Evolutionary conservation across 2,113 vertebrate genomes (phyloP).

Genomic region (Phalacrocorax pelagicus): DNA sequence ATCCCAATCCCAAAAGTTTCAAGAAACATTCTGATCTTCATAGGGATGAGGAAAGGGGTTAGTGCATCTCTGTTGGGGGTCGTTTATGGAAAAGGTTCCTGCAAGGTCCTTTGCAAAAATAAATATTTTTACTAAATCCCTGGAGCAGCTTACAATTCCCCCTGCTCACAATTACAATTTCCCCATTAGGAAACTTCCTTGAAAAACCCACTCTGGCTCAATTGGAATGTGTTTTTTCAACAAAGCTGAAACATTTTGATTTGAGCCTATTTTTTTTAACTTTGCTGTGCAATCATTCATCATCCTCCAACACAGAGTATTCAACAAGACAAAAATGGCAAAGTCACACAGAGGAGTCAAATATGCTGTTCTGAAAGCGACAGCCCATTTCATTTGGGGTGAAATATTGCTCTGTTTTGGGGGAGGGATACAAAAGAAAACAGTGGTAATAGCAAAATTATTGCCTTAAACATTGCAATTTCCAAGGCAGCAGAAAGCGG

Average conservation of each 20-base stretch:
- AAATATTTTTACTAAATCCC: slow-evolving; percentile 68
- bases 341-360: slow-evolving; percentile 16
- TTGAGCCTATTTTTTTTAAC: slow-evolving; percentile 12
- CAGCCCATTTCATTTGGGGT: not conserved
- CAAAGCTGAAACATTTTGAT: slow-evolving; percentile 59
- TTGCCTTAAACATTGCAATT: not conserved
- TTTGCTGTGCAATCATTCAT: slow-evolving; percentile 38
- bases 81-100: slow-evolving; percentile 34
- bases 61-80: slow-evolving; percentile 45
- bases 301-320: not conserved
- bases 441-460: not conserved
- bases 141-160: slow-evolving; percentile 49
- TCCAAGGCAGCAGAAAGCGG: not conserved
- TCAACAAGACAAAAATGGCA: slow-evolving; percentile 23
- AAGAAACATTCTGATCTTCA: not conserved
- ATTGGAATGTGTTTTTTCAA: slow-evolving; percentile 61
- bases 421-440: slow-evolving; percentile 17
- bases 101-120: slow-evolving; percentile 53
- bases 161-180: slow-evolving; percentile 61
- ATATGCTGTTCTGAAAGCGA: not conserved
- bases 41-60: not conserved
- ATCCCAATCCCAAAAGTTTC: not conserved
- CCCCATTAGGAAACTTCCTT: slow-evolving; percentile 65
- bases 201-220: slow-evolving; percentile 56
- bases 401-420: not conserved